Base-by-base conservation (phyloP, 2,888 invertebrate genomes). In the Maniola hyperantus region DNA sequence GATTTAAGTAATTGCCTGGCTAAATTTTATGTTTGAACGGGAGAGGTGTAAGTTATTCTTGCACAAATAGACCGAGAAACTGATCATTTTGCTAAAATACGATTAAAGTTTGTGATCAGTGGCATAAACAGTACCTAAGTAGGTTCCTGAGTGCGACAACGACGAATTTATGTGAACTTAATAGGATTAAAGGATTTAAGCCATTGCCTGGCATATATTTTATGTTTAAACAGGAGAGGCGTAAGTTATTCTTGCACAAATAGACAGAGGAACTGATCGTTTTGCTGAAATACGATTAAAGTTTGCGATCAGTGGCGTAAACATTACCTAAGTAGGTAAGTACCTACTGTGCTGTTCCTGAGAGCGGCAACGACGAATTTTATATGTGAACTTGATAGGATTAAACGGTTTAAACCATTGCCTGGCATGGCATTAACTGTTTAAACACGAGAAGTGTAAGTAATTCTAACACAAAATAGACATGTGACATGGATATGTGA, bases 281-380 rank as follows among this genome's bases (percentile, higher is more conserved):
- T 26, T 26, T 26, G 26, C 26, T 26, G 26, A 26, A 26, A 26
- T 4, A 26, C 4, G 26, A 26, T 26, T 26, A 26, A 26, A 26
- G 26, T 26, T 26, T 26, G 26, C 26, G 4, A 26, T 26, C 26
- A 26, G 26, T 4, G 26, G 26, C n/a, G n/a, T n/a, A n/a, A n/a
- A n/a, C n/a, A n/a, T n/a, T n/a, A n/a, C n/a, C n/a, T n/a, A n/a
- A n/a, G n/a, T n/a, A n/a, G n/a, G 34, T n/a, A n/a, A n/a, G n/a
- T n/a, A n/a, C n/a, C n/a, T n/a, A n/a, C n/a, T n/a, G n/a, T n/a
- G n/a, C n/a, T n/a, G n/a, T 48, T 7, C 53, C 26, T 39, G 61
- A 53, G 53, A 48, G 53, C 62, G 42, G 53, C 26, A 62, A 53
- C 51, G n/a, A 42, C 62, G 20, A 57, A 42, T 57, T 57, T n/a